phyloP scores from a whole-genome alignment of 2,113 vertebrate species.

The Chaenogobius annularis region DNA sequence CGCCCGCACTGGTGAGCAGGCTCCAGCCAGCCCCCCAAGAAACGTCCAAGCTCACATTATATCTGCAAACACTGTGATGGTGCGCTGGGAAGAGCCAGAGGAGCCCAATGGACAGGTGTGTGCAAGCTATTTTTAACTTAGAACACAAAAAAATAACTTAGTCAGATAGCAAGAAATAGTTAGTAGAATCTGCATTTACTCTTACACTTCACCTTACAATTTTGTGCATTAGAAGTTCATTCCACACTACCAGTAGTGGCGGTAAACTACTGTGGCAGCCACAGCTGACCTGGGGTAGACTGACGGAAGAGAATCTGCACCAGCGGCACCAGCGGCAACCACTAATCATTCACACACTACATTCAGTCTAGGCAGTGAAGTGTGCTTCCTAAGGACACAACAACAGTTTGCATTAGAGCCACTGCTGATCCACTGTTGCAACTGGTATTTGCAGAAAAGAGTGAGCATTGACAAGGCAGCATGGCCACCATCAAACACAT shows the following conservation, averaged over 20 bases:
- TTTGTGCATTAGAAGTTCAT: too few species aligned
- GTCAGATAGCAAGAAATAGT: not conserved
- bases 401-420: too few species aligned
- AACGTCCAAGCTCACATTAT: slow-evolving; percentile 94
- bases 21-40: slow-evolving; percentile 90
- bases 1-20: slow-evolving; percentile 93
- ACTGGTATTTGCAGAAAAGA: not conserved
- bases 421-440: not conserved
- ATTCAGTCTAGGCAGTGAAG: too few species aligned
- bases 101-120: slow-evolving; percentile 94
- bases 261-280: too few species aligned
- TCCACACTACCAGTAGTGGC: too few species aligned
- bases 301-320: too few species aligned
- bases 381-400: too few species aligned
- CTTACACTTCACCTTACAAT: not conserved
- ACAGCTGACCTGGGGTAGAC: too few species aligned
- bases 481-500: not conserved
- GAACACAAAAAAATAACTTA: not conserved
- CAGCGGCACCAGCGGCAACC: too few species aligned
- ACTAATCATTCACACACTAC: too few species aligned
- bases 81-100: slow-evolving; percentile 97
- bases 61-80: slow-evolving; percentile 90
- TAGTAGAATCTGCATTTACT: not conserved
- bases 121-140: not conserved
- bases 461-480: too few species aligned